Conservation (phyloP, 2,888 invertebrate species). For the Tanaodytes sp. region DNA sequence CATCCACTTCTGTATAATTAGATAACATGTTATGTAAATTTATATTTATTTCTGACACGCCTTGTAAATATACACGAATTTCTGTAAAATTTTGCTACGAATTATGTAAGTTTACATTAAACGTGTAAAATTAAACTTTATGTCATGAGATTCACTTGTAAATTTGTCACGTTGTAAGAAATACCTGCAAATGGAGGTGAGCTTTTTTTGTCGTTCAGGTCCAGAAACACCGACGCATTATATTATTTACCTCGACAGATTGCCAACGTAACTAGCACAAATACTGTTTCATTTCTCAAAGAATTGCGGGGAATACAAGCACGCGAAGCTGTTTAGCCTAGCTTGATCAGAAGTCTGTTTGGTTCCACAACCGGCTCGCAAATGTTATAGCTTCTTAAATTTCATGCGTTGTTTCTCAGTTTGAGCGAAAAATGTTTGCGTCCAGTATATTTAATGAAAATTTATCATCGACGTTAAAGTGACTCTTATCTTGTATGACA, state of each 20-base stretch:
- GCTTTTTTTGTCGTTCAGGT: too few relatives aligned
- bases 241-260: conserved; percentile 48
- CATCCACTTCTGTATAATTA: too few relatives aligned
- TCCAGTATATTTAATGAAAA: conserved; percentile 1
- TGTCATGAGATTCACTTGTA: too few relatives aligned
- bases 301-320: conserved; percentile 32
- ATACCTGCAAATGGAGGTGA: too few relatives aligned
- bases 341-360: conserved; percentile 37
- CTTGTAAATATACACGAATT: too few relatives aligned
- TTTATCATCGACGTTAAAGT: neutral
- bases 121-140: too few relatives aligned
- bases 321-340: conserved; percentile 23
- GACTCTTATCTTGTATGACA: too few relatives aligned
- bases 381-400: conserved; percentile 67
- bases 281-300: conserved; percentile 38
- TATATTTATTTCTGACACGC: too few relatives aligned
- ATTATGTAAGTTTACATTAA: too few relatives aligned
- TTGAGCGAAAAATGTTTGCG: conserved; percentile 44
- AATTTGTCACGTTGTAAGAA: too few relatives aligned
- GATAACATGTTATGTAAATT: too few relatives aligned
- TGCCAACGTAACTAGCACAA: conserved; percentile 38
- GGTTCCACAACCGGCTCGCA: conserved; percentile 54
- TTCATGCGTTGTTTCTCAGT: conserved; percentile 48
- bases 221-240: conserved; percentile 28
- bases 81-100: too few relatives aligned